Evolutionary conservation across 1,140 invertebrate species (phyloP).

Genomic region (Drosophila sulfurigaster): DNA sequence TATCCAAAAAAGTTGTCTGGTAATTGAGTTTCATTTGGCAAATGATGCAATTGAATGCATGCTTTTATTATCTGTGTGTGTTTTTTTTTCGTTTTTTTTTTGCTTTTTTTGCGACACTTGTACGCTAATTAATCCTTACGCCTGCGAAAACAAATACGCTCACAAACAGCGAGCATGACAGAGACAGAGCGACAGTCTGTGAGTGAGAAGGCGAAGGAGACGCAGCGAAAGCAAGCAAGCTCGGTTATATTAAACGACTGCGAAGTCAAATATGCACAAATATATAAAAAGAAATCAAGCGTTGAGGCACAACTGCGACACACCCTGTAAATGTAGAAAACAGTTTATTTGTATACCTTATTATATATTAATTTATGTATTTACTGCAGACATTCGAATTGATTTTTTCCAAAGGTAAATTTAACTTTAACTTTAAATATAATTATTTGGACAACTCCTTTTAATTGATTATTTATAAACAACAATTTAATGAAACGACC

Average conservation of each 20-base stretch:
- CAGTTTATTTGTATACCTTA: neutral
- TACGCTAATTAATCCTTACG: conserved; percentile 84
- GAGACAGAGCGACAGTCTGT: neutral
- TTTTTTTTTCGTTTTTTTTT: conserved; percentile 36
- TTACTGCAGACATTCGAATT: no score
- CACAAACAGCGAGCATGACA: conserved; percentile 41
- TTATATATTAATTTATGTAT: neutral
- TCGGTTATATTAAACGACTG: conserved; percentile 39
- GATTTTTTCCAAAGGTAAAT: no score
- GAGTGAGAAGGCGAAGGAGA: conserved; percentile 6
- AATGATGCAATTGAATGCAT: conserved; percentile 79
- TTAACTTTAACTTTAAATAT: no score
- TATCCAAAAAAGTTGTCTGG: conserved; percentile 30
- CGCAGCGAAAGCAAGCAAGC: neutral
- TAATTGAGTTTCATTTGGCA: conserved; percentile 71
- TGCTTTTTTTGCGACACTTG: conserved; percentile 70
- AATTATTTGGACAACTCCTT: no score
- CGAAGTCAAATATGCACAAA: conserved; percentile 64
- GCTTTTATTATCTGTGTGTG: conserved; percentile 58
- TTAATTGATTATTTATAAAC: no score
- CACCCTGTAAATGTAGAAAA: conserved; percentile 26
- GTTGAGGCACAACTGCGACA: neutral
- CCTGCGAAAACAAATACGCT: conserved; percentile 66
- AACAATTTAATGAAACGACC: no score
- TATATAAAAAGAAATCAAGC: conserved; percentile 28